These are phyloP conservation scores for Enhydra lutris DNA, from an alignment of 2,113 vertebrate genomes.

Conservation along the genomic window DNA sequence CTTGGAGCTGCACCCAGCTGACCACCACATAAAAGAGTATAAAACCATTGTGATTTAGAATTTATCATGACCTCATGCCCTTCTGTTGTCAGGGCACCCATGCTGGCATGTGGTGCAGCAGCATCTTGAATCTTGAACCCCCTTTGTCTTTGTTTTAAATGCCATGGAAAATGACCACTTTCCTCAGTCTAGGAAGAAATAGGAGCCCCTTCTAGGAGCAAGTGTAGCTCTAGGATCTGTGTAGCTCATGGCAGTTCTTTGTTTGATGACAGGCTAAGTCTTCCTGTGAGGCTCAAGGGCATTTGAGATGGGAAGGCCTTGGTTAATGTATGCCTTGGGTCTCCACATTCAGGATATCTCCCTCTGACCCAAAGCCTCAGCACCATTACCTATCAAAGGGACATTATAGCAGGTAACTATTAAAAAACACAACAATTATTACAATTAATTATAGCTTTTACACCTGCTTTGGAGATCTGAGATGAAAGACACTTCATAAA, in stretches of 20 bases:
- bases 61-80: neutral
- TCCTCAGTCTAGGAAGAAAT: neutral
- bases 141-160: neutral
- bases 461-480: slow-evolving; percentile 57
- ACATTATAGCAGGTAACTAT: slow-evolving; percentile 60
- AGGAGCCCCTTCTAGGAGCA: neutral
- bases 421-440: slow-evolving; percentile 61
- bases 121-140: neutral
- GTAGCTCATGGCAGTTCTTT: neutral
- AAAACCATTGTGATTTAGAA: neutral
- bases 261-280: neutral
- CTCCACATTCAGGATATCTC: neutral
- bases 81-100: neutral
- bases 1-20: neutral
- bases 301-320: neutral
- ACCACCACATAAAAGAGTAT: neutral
- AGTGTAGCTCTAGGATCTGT: neutral
- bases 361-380: neutral
- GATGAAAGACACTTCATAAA: slow-evolving; percentile 63
- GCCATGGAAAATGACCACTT: neutral
- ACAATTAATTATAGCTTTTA: slow-evolving; percentile 59
- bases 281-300: neutral
- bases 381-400: slow-evolving; percentile 31
- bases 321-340: neutral
- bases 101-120: neutral